Evolutionary conservation across 2,888 invertebrate species (phyloP), one percentile per base, ranked within the genome.

Genomic region (Neoascia interrupta): DNA sequence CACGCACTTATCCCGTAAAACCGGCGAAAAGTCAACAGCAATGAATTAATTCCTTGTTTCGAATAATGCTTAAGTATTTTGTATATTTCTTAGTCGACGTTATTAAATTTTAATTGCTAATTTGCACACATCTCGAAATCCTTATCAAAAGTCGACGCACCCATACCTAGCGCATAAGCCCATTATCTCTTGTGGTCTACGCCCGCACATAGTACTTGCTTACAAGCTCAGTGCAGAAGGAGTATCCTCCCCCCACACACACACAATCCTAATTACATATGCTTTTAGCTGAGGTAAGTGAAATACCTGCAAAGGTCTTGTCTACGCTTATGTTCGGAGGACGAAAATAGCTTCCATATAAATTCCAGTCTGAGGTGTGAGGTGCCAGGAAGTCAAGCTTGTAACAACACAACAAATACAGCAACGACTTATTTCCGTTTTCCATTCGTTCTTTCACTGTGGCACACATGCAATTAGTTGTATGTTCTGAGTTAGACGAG

Each of bases 21-120:
- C n/a, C n/a, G n/a, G n/a, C n/a, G n/a, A n/a, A n/a, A n/a, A n/a
- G n/a, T n/a, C n/a, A n/a, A 6, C 31, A n/a, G 8, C 8, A 3
- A 31, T 31, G 31, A 63, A 49, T 61, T 19, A 28, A 39, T 5
- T 39, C 28, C 19, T 34, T 39, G 11, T 26, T 18, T 1, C 5
- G 19, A 15, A 39, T 54, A 69, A 41, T 53, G 49, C 53, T 45
- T 15, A 66, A 11, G 47, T 53, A 51, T 76, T 76, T n/a, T 72
- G 51, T 61, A 73, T 60, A 66, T 73, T 61, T 73, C 61, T 73
- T 54, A 73, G 66, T 43, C 66, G 51, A 68, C 51, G 54, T 68
- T 73, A 79, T 79, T 79, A 79, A 79, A 79, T 73, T 79, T 73
- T 68, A 79, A 79, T 79, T 79, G 60, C 79, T 73, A 79, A 79